Base-by-base conservation (phyloP, 2,113 vertebrate genomes). In the Arizona elegans region DNA sequence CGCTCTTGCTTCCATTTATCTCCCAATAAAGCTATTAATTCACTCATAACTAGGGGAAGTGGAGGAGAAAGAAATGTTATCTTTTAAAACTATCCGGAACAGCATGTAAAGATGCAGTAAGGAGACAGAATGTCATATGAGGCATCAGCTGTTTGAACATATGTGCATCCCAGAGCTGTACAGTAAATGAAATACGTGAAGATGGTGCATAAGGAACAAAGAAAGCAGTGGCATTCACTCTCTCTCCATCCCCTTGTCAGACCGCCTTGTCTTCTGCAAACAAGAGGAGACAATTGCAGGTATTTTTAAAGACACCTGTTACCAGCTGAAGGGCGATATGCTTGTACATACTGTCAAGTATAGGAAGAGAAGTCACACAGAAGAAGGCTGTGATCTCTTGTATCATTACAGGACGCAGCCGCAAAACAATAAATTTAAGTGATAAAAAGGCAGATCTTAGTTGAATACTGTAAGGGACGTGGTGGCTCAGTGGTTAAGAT, bases 71-170 rank as follows among this genome's bases (percentile, higher is more conserved):
- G 86, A 89, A 93, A 89, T 21, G 50, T 91, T 50, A 91, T 92
- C 94, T 94, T 97, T 92, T 92, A 96, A 96, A 95, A 92, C 93
- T 95, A 94, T 95, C 96, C 96, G 95, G 96, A 97, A 96, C 90
- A 91, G 97, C 97, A 97, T 98, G 97, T 98, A 98, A 98, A 98
- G 98, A 98, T 98, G 98, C 98, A 98, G 95, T 98, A 94, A 96
- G 93, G 93, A 97, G 98, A 98, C 98, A 96, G 93, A 97, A 96
- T 98, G 98, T 99, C 98, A 98, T 98, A 98, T 96, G 98, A 98
- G 97, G 98, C 98, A 98, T 98, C 99, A 99, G 98, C 99, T 99
- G 98, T 98, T 98, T 95, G 97, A 99, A 97, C 98, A 99, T 98
- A 99, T 98, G 75, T 99, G 98, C 97, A 97, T 97, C 95, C 97